Conservation (phyloP, 2,888 invertebrate species). For the Endotricha flammealis region DNA sequence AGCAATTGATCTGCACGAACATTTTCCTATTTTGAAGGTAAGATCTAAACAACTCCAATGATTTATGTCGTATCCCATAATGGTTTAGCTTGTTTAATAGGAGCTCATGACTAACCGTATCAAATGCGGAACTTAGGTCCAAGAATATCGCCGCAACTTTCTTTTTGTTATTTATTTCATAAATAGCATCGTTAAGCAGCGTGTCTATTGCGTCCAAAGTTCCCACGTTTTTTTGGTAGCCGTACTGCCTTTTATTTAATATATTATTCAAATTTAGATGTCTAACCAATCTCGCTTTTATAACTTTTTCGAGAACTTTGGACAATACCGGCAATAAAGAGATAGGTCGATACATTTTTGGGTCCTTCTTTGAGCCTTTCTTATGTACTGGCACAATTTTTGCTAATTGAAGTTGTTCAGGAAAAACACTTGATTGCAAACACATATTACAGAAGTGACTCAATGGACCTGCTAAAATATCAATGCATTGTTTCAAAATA, state of each 20-base stretch:
- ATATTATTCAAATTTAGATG: constrained; percentile 3
- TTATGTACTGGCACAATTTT: constrained; percentile 8
- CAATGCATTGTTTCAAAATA: constrained; percentile 7
- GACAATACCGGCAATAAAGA: constrained; percentile 2
- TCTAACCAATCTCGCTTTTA: neutral
- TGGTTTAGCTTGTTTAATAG: too few relatives aligned
- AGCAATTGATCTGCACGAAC: too few relatives aligned
- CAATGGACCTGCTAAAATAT: constrained; percentile 8
- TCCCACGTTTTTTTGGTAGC: neutral
- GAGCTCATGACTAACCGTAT: too few relatives aligned
- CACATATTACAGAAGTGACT: too few relatives aligned
- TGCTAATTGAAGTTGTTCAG: constrained; percentile 4
- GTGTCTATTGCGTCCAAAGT: neutral
- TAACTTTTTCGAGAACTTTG: too few relatives aligned
- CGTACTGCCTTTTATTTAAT: neutral
- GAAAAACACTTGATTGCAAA: constrained; percentile 6
- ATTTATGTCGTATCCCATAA: too few relatives aligned
- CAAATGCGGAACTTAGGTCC: too few relatives aligned
- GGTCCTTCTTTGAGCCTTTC: too few relatives aligned
- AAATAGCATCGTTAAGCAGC: neutral
- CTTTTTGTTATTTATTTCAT: too few relatives aligned
- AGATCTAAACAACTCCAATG: too few relatives aligned
- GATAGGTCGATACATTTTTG: constrained; percentile 2
- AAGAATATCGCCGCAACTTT: too few relatives aligned
- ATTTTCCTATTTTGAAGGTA: too few relatives aligned